Conservation (phyloP, 1,140 invertebrate genomes). For the Anastrepha ludens region DNA sequence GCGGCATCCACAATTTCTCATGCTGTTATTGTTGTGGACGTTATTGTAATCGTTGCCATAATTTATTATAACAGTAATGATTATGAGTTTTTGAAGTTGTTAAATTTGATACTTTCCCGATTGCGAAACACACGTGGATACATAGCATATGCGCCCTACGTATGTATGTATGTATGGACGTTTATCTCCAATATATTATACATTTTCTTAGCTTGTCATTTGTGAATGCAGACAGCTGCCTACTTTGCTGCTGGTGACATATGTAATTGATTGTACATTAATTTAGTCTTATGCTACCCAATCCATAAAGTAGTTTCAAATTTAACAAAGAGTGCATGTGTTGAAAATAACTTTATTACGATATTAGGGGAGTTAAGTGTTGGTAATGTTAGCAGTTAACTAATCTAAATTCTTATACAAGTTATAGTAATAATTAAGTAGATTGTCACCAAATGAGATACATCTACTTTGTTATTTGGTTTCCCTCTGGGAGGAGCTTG, state of each 20-base stretch:
- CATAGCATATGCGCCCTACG: too few relatives aligned
- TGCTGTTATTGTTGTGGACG: neutral
- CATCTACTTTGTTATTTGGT: too few relatives aligned
- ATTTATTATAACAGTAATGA: slow-evolving; percentile 44
- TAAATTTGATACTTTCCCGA: slow-evolving; percentile 11
- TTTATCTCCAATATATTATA: neutral
- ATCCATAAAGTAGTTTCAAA: too few relatives aligned
- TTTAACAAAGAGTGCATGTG: too few relatives aligned
- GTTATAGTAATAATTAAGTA: too few relatives aligned
- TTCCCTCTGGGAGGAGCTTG: too few relatives aligned
- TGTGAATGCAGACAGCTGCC: neutral
- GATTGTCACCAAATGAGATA: too few relatives aligned
- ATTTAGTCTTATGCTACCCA: neutral
- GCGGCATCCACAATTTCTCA: neutral
- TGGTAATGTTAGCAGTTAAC: too few relatives aligned
- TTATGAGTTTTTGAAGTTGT: slow-evolving; percentile 46
- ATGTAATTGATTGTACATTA: slow-evolving; percentile 43
- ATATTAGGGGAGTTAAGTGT: too few relatives aligned
- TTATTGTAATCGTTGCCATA: slow-evolving; percentile 13
- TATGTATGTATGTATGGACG: too few relatives aligned
- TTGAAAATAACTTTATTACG: too few relatives aligned
- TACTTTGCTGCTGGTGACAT: neutral
- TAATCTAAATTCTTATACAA: too few relatives aligned
- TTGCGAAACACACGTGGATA: neutral
- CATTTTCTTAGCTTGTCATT: neutral